A percentile compares a stretch with the other conserved stretches of the same genome.
phyloP scores from a whole-genome alignment of 1,140 invertebrate species.

The Bombus confusus region DNA sequence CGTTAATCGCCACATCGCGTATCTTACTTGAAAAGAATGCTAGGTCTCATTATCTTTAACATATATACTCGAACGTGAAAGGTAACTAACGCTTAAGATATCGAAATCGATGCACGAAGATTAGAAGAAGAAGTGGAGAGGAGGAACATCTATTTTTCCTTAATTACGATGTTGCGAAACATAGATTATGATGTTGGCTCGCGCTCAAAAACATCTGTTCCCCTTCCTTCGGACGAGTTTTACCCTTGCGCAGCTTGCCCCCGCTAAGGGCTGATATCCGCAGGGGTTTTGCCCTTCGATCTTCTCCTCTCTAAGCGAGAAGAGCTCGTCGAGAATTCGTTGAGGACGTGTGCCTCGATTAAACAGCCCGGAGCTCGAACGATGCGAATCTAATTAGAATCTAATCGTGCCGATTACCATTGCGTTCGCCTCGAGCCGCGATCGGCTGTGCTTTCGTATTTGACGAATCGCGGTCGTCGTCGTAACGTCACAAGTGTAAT shows the following conservation, averaged over 20 bases:
- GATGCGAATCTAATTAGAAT: constrained; percentile 77
- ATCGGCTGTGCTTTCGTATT: not conserved
- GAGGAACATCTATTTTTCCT: constrained; percentile 75
- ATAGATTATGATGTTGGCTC: constrained; percentile 82
- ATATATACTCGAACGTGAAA: not conserved
- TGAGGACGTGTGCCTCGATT: constrained; percentile 56
- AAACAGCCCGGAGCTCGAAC: constrained; percentile 74
- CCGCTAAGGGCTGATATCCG: constrained; percentile 73
- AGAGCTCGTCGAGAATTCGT: constrained; percentile 56
- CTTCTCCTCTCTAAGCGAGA: constrained; percentile 70
- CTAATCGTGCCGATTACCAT: constrained; percentile 56
- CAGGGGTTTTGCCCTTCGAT: constrained; percentile 74
- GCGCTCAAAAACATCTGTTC: constrained; percentile 82
- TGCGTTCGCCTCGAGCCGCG: not conserved
- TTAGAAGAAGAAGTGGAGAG: not conserved
- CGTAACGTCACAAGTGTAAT: too few species aligned
- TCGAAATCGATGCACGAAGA: too few species aligned
- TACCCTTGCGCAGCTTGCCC: constrained; percentile 67
- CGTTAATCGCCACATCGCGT: not conserved
- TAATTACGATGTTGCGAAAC: constrained; percentile 82
- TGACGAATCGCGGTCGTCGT: too few species aligned
- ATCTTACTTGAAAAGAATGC: not conserved
- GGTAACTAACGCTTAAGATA: not conserved
- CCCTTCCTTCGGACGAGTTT: constrained; percentile 72
- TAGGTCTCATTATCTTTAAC: not conserved